These are phyloP conservation scores for Clarias macrocephalus DNA, from an alignment of 2,113 vertebrate genomes.

Conservation along the genomic window DNA sequence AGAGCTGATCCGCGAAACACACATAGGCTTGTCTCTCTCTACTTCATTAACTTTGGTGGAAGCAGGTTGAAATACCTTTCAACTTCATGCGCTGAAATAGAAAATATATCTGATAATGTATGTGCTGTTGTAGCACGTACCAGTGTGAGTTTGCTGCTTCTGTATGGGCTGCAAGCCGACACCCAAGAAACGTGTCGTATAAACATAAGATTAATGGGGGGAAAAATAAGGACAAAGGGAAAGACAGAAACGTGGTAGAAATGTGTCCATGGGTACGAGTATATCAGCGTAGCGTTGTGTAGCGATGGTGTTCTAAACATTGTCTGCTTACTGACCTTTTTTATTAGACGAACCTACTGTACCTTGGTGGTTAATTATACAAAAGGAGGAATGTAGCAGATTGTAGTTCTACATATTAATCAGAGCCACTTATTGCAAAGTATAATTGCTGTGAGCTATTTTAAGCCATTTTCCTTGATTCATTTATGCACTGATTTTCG, in stretches of 20 bases:
- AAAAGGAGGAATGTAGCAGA: neutral
- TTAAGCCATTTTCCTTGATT: neutral
- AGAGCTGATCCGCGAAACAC: slow-evolving; percentile 3
- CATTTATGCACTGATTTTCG: no score
- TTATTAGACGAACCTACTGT: neutral
- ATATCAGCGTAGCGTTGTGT: neutral
- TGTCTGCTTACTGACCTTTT: neutral
- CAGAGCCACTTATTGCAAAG: neutral
- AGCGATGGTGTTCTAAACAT: neutral
- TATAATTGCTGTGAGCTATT: neutral
- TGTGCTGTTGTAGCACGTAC: neutral
- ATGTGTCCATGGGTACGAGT: neutral
- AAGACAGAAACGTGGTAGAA: neutral
- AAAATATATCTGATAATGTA: neutral
- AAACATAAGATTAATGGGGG: neutral
- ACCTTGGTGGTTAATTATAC: neutral
- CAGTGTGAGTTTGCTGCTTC: neutral
- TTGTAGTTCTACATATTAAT: neutral
- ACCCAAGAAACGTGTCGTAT: neutral
- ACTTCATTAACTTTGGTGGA: slow-evolving; percentile 27
- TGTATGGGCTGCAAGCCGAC: neutral
- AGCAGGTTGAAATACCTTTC: neutral
- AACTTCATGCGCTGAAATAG: neutral
- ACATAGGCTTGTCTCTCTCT: neutral
- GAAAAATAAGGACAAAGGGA: neutral